Evolutionary conservation across 2,113 vertebrate species (phyloP), one percentile per base, ranked within the genome.

Genomic region (Gymnorhina tibicen): DNA sequence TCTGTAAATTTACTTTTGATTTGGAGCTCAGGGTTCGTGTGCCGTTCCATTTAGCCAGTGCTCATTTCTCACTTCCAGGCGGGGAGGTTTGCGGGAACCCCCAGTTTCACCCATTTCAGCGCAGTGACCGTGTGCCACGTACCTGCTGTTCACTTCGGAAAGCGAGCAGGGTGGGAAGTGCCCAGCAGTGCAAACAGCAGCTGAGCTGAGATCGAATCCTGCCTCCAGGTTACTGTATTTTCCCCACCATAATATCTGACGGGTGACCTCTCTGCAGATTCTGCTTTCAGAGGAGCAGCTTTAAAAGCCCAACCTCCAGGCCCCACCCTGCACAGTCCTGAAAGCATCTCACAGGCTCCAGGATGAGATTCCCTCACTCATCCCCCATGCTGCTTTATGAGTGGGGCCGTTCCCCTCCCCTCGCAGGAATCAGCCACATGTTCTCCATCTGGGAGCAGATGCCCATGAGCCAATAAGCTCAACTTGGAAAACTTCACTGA

Each of bases 401-500:
- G 62, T 9, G 0, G 50, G 59, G 82, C 93, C 13, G 1, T 42
- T 96, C 82, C 89, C 49, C 75, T 89, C 67, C 87, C 74, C 49
- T 68, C 2, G 9, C 62, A 93, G 94, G 82, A 93, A 87, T 33
- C 6, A 0, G 87, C 85, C 95, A 97, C 93, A 91, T 96, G 95
- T 95, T 96, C 93, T 84, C 93, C 94, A 96, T 93, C 95, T 94
- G 95, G 92, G 90, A 96, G 53, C 78, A 90, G 94, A 96, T 94
- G 85, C 90, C 95, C 85, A 69, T 6, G 49, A 95, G 89, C 94
- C 89, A 96, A 88, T 83, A 93, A 88, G 68, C 93, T 95, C 85
- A 42, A 28, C 93, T 95, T 95, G 91, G 89, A 94, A 94, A 96
- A 94, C 85, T 80, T 63, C 49, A 87, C 75, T 91, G 93, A 91